Evolutionary conservation across 2,888 invertebrate genomes (phyloP), one percentile per base, ranked within the genome.

Genomic region (Drosophila quinaria): DNA sequence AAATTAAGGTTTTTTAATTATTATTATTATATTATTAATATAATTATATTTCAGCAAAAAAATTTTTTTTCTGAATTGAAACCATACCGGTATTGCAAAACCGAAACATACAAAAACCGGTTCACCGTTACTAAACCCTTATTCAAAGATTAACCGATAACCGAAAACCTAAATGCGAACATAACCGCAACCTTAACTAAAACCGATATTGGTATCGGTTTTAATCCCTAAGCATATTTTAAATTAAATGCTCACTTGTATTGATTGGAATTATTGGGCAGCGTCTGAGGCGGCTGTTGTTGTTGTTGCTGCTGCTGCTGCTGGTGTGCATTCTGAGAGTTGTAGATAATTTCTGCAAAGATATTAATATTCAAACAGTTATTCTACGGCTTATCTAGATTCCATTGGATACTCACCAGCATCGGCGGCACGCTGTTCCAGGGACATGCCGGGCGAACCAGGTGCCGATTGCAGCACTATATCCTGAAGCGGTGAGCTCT

Each of bases 401-500:
- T 19, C 11, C 4, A 11, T 22, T 25, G 15, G 3, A 17, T n/a
- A 15, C 56, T 70, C 68, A 79, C 84, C 87, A 89, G 91, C 91
- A 84, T 92, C 92, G 67, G 89, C 86, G 42, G 91, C 83, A 60
- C 92, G 92, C 73, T 92, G 92, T 69, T 92, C 92, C 65, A 92
- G 70, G 15, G 93, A 92, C 77, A 92, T 91, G 92, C 96, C 95
- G 25, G 96, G 96, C 50, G 96, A 96, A 47, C 95, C 95, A 59
- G 95, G 95, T 73, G 95, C 95, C 74, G 95, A 95, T 92, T 95
- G 95, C 60, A 93, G 82, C 54, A 93, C 92, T 80, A 93, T 92
- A 91, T 97, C 96, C 74, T 97, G 97, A 79, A 96, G 95, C 0
- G 98, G 98, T 67, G 98, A 98, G 89, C 97, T 97, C 94, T 98